Percentiles rank a stretch among this genome's conserved stretches.
Conservation (phyloP, 2,888 invertebrate genomes). For the Hirtodrosophila trivittata region DNA sequence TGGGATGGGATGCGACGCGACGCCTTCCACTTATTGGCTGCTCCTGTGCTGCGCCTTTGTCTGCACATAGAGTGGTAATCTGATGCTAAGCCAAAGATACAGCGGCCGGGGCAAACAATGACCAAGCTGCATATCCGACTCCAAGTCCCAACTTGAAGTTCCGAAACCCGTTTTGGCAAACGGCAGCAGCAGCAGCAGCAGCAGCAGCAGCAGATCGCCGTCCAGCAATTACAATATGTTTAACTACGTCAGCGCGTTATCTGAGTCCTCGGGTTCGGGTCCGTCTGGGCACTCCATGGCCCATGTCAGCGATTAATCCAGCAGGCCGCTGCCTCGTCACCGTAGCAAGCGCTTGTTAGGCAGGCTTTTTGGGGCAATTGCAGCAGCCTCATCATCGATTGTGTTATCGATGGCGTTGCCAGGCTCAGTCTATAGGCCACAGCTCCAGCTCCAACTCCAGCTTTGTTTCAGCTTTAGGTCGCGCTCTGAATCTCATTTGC, state of each 20-base stretch:
- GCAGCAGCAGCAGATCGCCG: conserved; percentile 53
- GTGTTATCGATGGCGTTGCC: conserved; percentile 82
- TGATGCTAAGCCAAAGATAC: conserved; percentile 78
- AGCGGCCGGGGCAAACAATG: conserved; percentile 69
- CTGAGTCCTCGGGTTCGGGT: conserved; percentile 38
- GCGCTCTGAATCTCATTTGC: conserved; percentile 71
- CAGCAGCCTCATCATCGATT: conserved; percentile 72
- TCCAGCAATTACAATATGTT: conserved; percentile 83
- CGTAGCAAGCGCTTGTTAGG: conserved; percentile 68
- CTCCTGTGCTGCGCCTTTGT: conserved; percentile 46
- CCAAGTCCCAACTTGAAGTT: conserved; percentile 11
- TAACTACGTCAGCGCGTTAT: conserved; percentile 82
- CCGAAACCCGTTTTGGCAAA: conserved; percentile 70
- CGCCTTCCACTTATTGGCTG: conserved; percentile 75
- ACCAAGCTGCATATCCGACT: conserved; percentile 37
- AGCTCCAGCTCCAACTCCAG: too few species aligned
- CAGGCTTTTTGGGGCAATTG: conserved; percentile 60
- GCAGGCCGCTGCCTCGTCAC: conserved; percentile 82
- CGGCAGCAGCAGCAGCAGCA: conserved; percentile 31
- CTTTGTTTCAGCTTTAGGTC: conserved; percentile 6
- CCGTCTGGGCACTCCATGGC: conserved; percentile 23
- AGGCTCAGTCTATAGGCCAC: conserved; percentile 14
- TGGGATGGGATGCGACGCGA: conserved; percentile 35
- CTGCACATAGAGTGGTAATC: conserved; percentile 79
- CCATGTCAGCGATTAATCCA: conserved; percentile 84